Evolutionary conservation across 2,888 invertebrate genomes (phyloP).

Genomic region (Pherbina coryleti): DNA sequence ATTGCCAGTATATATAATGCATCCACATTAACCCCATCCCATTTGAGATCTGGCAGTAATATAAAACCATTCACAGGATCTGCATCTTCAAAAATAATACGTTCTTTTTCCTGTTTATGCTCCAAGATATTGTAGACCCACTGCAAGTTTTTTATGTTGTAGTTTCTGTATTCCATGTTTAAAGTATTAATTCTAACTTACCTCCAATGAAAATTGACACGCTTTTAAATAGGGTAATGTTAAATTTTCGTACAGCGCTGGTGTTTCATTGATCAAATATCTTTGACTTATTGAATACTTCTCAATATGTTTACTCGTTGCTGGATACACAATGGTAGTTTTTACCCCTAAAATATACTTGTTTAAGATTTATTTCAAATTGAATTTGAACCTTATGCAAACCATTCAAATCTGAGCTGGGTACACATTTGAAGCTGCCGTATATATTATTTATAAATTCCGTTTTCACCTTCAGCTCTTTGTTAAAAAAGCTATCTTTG

Average conservation of each 20-base stretch:
- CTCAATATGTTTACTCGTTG: slow-evolving; percentile 89
- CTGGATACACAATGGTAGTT: slow-evolving; percentile 91
- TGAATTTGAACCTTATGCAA: not conserved
- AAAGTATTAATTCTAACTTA: slow-evolving; percentile 61
- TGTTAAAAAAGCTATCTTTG: slow-evolving; percentile 72
- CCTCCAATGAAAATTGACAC: slow-evolving; percentile 84
- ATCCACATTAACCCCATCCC: slow-evolving; percentile 85
- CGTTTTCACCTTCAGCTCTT: slow-evolving; percentile 74
- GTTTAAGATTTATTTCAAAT: not conserved
- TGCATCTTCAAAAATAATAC: slow-evolving; percentile 85
- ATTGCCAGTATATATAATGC: slow-evolving; percentile 90
- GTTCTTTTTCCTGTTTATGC: slow-evolving; percentile 89
- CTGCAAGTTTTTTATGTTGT: slow-evolving; percentile 70
- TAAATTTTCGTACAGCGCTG: slow-evolving; percentile 81
- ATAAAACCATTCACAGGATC: slow-evolving; percentile 85
- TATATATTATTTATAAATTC: slow-evolving; percentile 88
- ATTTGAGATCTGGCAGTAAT: slow-evolving; percentile 93
- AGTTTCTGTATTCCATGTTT: slow-evolving; percentile 33
- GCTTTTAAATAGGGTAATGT: slow-evolving; percentile 82
- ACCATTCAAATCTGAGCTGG: slow-evolving; percentile 76
- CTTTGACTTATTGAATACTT: slow-evolving; percentile 84
- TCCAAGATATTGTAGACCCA: slow-evolving; percentile 98
- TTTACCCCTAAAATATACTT: slow-evolving; percentile 79
- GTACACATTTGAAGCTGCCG: slow-evolving; percentile 82
- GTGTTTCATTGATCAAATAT: slow-evolving; percentile 87